Conservation (phyloP, 2,113 vertebrate genomes). For the Butorides virescens region DNA sequence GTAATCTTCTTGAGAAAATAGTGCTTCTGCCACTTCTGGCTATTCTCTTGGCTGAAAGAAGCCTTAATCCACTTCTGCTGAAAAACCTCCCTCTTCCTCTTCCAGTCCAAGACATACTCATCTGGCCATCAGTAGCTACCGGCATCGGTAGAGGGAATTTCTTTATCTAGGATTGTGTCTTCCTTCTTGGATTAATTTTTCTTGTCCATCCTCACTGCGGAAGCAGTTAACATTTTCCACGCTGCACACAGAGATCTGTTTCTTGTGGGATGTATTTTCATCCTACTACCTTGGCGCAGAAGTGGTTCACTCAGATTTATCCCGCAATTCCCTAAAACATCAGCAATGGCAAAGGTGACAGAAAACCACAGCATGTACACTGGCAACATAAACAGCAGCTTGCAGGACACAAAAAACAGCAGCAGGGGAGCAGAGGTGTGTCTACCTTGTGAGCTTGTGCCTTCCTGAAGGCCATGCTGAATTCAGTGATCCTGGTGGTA, state of each 20-base stretch:
- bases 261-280: neutral
- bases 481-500: neutral
- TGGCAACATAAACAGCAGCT: neutral
- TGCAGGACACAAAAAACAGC: neutral
- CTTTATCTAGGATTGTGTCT: neutral
- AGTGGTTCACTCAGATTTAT: neutral
- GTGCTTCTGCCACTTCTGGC: neutral
- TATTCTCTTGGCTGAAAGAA: neutral
- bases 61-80: neutral
- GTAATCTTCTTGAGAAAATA: neutral
- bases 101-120: neutral
- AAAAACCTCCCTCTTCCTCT: neutral
- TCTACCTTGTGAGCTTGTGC: neutral
- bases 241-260: neutral
- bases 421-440: neutral
- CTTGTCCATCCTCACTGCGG: neutral
- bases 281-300: neutral
- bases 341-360: neutral
- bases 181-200: neutral
- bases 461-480: neutral
- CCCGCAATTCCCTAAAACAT: neutral
- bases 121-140: neutral
- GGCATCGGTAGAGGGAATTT: neutral
- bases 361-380: neutral
- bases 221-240: neutral